Conservation (phyloP, 2,888 invertebrate species). For the Hypomecis atomaria region DNA sequence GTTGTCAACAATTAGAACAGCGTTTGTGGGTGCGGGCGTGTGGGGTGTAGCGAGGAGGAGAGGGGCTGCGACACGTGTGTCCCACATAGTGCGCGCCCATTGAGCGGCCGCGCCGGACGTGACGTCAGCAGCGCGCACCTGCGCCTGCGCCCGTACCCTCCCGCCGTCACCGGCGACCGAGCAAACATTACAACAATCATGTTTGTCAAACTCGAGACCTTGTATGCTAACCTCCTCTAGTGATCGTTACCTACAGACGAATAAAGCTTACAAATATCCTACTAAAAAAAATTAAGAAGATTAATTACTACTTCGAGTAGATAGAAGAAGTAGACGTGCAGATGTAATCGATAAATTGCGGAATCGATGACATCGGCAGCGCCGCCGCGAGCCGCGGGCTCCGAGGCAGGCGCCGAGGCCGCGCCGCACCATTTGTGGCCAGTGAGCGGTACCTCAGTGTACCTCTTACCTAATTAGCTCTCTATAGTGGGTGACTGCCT, state of each 20-base stretch:
- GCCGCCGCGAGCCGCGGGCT: conserved; percentile 63
- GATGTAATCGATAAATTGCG: conserved; percentile 52
- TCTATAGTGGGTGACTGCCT: conserved; percentile 76
- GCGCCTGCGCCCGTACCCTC: conserved; percentile 50
- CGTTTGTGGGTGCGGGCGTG: conserved; percentile 59
- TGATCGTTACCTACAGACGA: conserved; percentile 6
- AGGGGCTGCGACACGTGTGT: conserved; percentile 75
- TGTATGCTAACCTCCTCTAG: neutral
- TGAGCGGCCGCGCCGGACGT: conserved; percentile 74
- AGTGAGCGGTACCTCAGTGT: conserved; percentile 58
- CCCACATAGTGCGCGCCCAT: conserved; percentile 77
- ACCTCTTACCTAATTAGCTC: conserved; percentile 75
- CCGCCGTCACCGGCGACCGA: conserved; percentile 29
- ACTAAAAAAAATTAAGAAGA: neutral
- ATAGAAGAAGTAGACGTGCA: conserved; percentile 13
- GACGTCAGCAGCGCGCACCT: conserved; percentile 69
- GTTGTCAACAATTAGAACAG: conserved; percentile 79
- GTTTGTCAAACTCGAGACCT: conserved; percentile 1
- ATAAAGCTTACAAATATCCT: conserved; percentile 1
- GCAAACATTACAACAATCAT: conserved; percentile 16
- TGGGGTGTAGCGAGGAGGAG: conserved; percentile 35
- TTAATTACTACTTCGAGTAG: conserved; percentile 11
- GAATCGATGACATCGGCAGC: conserved; percentile 68
- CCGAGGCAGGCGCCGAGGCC: conserved; percentile 74
- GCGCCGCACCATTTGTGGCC: conserved; percentile 75